Conservation (phyloP, 2,888 invertebrate genomes). For the Sclerodermus sp. region DNA sequence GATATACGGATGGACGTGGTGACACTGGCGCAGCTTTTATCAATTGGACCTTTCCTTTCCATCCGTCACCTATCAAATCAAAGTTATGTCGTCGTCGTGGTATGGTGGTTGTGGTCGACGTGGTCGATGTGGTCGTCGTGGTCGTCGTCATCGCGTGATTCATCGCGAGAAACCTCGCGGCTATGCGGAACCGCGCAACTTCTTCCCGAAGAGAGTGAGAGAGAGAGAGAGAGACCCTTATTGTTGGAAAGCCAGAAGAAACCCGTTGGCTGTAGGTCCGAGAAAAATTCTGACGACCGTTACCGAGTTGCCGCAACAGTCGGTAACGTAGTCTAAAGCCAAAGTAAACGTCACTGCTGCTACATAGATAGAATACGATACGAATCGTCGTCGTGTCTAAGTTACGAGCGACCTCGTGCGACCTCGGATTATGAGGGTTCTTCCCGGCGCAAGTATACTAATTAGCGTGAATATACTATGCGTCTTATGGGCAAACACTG, state of each 20-base stretch:
- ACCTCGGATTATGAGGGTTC: conserved; percentile 40
- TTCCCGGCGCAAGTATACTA: conserved; percentile 35
- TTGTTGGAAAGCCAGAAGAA: conserved; percentile 32
- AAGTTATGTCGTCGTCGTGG: no score
- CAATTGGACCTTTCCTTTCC: no score
- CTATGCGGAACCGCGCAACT: conserved; percentile 28
- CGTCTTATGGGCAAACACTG: conserved; percentile 7
- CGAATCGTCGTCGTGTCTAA: conserved; percentile 33
- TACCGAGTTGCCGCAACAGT: conserved; percentile 16
- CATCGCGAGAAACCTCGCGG: conserved; percentile 31
- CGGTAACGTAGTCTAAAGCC: no score
- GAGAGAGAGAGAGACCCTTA: conserved; percentile 12
- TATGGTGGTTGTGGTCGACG: no score
- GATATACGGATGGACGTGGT: background rate
- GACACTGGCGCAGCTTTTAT: no score
- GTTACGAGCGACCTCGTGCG: conserved; percentile 33
- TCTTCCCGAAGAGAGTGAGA: background rate
- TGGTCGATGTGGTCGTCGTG: no score
- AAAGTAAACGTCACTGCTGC: conserved; percentile 17
- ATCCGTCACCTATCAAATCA: no score
- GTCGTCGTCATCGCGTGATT: conserved; percentile 21
- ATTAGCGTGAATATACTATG: conserved; percentile 34
- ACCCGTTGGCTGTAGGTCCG: conserved; percentile 22
- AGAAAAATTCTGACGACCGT: conserved; percentile 31
- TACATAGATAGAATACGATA: conserved; percentile 24